phyloP scores from a whole-genome alignment of 2,888 invertebrate genomes.

The Lottia gigantea region DNA sequence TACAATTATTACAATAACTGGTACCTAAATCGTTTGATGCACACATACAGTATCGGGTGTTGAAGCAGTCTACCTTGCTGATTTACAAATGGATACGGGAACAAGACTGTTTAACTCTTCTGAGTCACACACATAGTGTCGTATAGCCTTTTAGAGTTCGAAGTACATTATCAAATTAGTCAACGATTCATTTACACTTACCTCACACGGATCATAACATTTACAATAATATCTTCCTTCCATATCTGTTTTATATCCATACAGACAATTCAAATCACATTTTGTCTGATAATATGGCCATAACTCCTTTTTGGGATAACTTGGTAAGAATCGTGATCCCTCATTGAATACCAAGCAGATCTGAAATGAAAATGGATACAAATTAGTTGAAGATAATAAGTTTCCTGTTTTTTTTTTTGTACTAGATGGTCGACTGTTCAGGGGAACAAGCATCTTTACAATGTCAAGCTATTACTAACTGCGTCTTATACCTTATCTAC shows the following conservation, averaged over 20 bases:
- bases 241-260: conserved; percentile 40
- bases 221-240: conserved; percentile 37
- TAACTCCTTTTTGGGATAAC: conserved; percentile 16
- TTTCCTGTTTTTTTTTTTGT: too few relatives aligned
- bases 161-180: background rate
- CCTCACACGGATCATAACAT: conserved; percentile 38
- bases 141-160: too few relatives aligned
- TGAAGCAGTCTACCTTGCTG: too few relatives aligned
- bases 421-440: too few relatives aligned
- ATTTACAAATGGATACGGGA: too few relatives aligned
- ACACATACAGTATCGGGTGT: too few relatives aligned
- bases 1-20: too few relatives aligned
- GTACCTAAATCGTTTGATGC: too few relatives aligned
- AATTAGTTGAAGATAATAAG: too few relatives aligned
- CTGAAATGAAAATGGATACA: background rate
- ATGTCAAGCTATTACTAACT: too few relatives aligned
- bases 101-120: background rate
- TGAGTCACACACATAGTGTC: background rate
- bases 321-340: background rate
- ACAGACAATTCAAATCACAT: conserved; percentile 30
- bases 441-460: too few relatives aligned
- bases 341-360: background rate
- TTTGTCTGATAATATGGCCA: conserved; percentile 21
- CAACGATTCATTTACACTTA: conserved; percentile 19
- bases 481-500: too few relatives aligned